Conservation (phyloP, 2,113 vertebrate genomes). For the Burhinus oedicnemus region DNA sequence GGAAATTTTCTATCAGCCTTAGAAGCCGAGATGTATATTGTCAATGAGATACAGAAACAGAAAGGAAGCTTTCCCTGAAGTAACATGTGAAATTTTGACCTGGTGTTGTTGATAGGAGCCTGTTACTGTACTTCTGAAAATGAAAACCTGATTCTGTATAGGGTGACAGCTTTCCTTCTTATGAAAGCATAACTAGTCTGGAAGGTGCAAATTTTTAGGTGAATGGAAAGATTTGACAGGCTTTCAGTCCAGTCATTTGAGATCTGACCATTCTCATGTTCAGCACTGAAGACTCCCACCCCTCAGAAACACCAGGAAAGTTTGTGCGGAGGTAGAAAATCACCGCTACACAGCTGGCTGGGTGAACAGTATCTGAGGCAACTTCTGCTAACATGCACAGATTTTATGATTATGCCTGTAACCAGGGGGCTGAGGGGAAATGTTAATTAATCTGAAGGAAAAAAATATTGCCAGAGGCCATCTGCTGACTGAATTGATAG, state of each 20-base stretch:
- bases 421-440: not conserved
- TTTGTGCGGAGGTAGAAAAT: not conserved
- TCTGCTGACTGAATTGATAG: slow-evolving; percentile 31
- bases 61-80: not conserved
- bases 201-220: not conserved
- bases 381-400: not conserved
- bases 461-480: slow-evolving; percentile 18
- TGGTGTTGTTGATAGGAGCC: not conserved
- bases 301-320: not conserved
- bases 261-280: not conserved
- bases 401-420: not conserved
- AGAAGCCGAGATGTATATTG: not conserved
- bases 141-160: not conserved
- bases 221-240: not conserved
- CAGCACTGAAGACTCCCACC: not conserved
- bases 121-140: not conserved
- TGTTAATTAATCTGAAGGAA: slow-evolving; percentile 48
- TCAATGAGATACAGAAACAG: not conserved
- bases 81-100: not conserved
- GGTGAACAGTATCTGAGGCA: not conserved
- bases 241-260: not conserved
- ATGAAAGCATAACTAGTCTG: not conserved
- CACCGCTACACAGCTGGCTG: not conserved
- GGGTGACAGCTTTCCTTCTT: not conserved
- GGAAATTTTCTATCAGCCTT: not conserved